Percentiles rank a stretch among this genome's conserved stretches.
phyloP scores from a whole-genome alignment of 2,113 vertebrate species.

The Nycticryphes semicollaris region DNA sequence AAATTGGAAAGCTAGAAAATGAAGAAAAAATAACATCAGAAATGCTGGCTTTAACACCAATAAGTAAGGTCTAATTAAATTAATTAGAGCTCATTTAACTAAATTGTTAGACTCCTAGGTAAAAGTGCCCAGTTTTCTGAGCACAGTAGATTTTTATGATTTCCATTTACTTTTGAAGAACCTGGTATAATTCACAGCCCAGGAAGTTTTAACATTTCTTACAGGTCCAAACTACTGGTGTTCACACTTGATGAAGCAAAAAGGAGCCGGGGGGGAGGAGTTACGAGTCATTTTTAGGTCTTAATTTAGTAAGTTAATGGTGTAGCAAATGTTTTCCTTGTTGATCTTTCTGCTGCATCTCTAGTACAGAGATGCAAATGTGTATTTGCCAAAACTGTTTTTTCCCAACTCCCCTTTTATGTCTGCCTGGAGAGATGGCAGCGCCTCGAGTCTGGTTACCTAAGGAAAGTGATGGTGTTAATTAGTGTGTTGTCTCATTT shows the following conservation, averaged over 20 bases:
- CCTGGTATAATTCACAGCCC: not conserved
- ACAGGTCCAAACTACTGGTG: not conserved
- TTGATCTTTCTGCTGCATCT: not conserved
- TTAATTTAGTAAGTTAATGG: not conserved
- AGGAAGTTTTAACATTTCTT: not conserved
- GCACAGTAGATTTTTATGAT: not conserved
- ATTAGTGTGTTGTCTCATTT: not conserved
- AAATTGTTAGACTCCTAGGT: not conserved
- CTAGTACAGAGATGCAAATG: not conserved
- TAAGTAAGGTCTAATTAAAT: not conserved
- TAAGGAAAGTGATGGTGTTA: not conserved
- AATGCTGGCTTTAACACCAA: not conserved
- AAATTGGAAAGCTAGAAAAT: not conserved
- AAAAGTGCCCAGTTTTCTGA: not conserved
- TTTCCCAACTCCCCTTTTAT: not conserved
- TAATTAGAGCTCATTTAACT: not conserved
- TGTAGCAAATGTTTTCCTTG: not conserved
- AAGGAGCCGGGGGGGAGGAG: not conserved
- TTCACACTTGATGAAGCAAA: not conserved
- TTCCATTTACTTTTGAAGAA: not conserved
- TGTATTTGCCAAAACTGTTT: not conserved
- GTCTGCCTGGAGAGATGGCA: not conserved
- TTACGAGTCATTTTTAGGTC: not conserved
- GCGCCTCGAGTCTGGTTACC: not conserved
- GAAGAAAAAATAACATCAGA: not conserved